Percentiles rank a stretch among this genome's conserved stretches.
These are phyloP conservation scores for Xerus rutilus DNA, from an alignment of 2,797 vertebrate genomes.

Conservation along the genomic window DNA sequence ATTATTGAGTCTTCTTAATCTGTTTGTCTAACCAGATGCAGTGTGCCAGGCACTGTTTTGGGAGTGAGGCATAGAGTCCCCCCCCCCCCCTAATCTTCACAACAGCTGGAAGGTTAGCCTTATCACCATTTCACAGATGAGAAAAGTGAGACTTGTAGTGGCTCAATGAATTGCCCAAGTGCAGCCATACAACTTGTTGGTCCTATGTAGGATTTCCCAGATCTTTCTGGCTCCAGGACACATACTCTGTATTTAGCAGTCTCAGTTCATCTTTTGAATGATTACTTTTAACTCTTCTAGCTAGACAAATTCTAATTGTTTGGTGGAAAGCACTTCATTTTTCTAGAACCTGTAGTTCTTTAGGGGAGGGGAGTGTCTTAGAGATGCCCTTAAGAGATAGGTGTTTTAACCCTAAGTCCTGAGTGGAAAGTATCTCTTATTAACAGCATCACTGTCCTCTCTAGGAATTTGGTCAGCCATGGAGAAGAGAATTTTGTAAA, in stretches of 20 bases:
- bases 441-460: neutral
- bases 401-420: neutral
- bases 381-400: neutral
- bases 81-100: neutral
- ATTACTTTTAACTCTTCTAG: neutral
- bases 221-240: neutral
- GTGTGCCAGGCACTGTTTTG: neutral
- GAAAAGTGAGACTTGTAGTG: neutral
- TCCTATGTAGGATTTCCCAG: neutral
- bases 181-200: neutral
- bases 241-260: neutral
- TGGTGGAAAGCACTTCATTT: neutral
- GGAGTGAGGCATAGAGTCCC: neutral
- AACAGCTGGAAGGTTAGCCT: neutral
- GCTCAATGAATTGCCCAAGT: neutral
- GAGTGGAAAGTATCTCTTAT: neutral
- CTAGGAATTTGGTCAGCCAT: neutral
- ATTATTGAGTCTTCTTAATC: neutral
- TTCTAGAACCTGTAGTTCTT: neutral
- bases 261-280: neutral
- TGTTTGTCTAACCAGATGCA: neutral
- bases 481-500: slow-evolving; percentile 1
- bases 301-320: neutral
- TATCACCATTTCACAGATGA: neutral
- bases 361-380: neutral